These are phyloP conservation scores for Lepidochitona cinerea DNA, from an alignment of 2,888 invertebrate species.

Conservation along the genomic window DNA sequence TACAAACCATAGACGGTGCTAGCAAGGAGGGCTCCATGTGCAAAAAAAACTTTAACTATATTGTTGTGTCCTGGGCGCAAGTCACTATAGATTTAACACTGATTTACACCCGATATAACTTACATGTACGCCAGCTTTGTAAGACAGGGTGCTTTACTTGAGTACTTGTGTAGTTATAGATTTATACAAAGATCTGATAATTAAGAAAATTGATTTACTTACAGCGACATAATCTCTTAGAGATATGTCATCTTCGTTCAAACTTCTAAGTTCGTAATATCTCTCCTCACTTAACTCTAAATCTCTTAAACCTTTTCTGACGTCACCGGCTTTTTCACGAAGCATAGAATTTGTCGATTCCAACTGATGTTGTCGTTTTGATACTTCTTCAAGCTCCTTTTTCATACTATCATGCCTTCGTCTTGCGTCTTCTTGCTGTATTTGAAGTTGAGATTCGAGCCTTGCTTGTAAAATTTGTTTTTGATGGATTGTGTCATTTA, in stretches of 20 bases:
- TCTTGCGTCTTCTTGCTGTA: conserved; percentile 67
- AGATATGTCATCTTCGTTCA: conserved; percentile 61
- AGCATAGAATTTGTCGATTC: conserved; percentile 68
- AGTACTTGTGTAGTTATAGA: no score
- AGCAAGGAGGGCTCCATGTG: no score
- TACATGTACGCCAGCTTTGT: no score
- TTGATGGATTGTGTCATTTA: conserved; percentile 67
- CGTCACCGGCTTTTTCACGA: conserved; percentile 66
- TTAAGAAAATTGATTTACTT: conserved; percentile 32
- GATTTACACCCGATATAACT: no score
- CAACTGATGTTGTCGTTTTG: conserved; percentile 63
- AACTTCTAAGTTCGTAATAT: conserved; percentile 58
- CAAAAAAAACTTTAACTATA: no score
- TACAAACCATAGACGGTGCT: no score
- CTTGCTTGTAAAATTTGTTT: conserved; percentile 67
- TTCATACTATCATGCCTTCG: conserved; percentile 61
- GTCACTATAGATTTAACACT: no score
- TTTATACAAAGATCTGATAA: no score
- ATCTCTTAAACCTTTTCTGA: conserved; percentile 59
- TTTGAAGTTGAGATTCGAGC: conserved; percentile 65
- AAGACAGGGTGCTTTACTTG: no score
- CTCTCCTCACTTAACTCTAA: conserved; percentile 64
- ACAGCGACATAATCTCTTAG: conserved; percentile 69
- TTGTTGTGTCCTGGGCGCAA: no score
- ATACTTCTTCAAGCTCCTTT: conserved; percentile 63